Base-by-base conservation (phyloP, 2,888 invertebrate genomes). In the Vanessa cardui region DNA sequence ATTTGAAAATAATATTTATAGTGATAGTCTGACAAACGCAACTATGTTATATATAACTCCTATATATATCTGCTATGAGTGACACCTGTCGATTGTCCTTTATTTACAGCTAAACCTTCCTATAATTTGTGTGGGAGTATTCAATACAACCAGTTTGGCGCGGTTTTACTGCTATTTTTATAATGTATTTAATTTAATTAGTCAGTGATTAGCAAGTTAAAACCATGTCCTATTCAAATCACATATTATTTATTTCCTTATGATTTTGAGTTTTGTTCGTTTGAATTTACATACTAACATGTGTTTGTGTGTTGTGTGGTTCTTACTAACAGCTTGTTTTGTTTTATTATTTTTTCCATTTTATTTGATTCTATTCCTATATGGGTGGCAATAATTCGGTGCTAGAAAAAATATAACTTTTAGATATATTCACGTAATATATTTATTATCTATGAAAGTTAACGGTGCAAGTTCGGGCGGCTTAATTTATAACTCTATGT, bases 311-410 rank as follows among this genome's bases (percentile, higher is more conserved):
- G 70, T 73, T 69, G 39, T 69, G 62, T 71, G 62, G 71, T 80
- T 78, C 77, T 80, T 85, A 91, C 90, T 91, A 90, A 90, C 88
- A 81, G 86, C 88, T 85, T 86, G 84, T 74, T 78, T 79, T 78
- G 73, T 78, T 77, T 76, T 76, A 39, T 77, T 71, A 73, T 80
- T 73, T 78, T n/a, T 76, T 80, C 75, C 74, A 78, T 78, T 80
- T 78, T 82, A 66, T 54, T 63, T 62, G 44, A 62, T 39, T 39
- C 66, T 54, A 65, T 58, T 61, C 66, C 64, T 71, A 50, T 67
- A 58, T 71, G 83, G 81, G 85, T 86, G 87, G 88, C 83, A 83
- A 87, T 86, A 82, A 83, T 80, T 81, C 80, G 91, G 90, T 90
- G 90, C 91, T 91, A 90, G 82, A 79, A 81, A 79, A 78, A 62